A percentile compares a stretch with the other conserved stretches of the same genome.
Evolutionary conservation across 2,888 invertebrate genomes (phyloP).

Genomic region (Cheilosia vulpina): DNA sequence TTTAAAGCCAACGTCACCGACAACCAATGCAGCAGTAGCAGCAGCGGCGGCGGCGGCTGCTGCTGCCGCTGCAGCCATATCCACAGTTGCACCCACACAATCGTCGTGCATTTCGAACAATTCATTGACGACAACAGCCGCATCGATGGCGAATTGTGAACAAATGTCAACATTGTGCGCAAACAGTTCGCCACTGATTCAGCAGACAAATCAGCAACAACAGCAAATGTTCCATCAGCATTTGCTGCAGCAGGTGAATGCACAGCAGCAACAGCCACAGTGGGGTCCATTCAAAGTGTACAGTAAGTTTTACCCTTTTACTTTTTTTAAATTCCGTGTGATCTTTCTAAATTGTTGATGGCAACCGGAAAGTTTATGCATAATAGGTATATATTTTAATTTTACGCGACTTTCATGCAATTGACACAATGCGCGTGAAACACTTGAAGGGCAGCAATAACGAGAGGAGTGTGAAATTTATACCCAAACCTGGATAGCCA

Average conservation of each 20-base stretch:
- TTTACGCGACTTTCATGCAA: too few relatives aligned
- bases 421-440: too few relatives aligned
- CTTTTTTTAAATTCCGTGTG: background rate
- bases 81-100: conserved; percentile 71
- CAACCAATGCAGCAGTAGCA: conserved; percentile 79
- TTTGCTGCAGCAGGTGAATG: conserved; percentile 80
- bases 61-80: conserved; percentile 77
- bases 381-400: too few relatives aligned
- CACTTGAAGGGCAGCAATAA: too few relatives aligned
- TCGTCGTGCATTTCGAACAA: conserved; percentile 72
- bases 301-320: conserved; percentile 80
- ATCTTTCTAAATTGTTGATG: background rate
- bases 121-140: conserved; percentile 76
- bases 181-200: conserved; percentile 74
- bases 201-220: conserved; percentile 76
- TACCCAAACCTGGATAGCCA: too few relatives aligned
- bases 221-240: conserved; percentile 77
- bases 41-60: conserved; percentile 67
- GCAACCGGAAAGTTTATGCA: background rate
- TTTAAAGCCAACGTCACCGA: conserved; percentile 76
- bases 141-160: conserved; percentile 75
- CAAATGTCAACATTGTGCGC: conserved; percentile 77
- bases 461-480: too few relatives aligned
- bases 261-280: conserved; percentile 78
- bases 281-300: conserved; percentile 84